Evolutionary conservation across 2,797 vertebrate genomes (phyloP).

Genomic region (Typhlichthys subterraneus): DNA sequence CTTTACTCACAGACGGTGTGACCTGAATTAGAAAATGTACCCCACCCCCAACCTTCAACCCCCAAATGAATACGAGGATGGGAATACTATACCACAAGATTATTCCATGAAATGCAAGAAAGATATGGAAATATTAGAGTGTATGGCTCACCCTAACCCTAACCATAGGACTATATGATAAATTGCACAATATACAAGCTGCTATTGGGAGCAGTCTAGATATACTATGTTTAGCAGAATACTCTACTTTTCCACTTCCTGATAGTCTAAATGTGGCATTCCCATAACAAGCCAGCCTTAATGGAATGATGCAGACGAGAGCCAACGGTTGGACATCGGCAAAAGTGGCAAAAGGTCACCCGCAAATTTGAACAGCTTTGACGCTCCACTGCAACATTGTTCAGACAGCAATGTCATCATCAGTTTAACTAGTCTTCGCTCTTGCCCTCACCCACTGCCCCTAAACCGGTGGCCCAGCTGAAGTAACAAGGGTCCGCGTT

Average conservation of each 20-base stretch:
- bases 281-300: conserved; percentile 42
- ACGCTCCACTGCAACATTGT: conserved; percentile 63
- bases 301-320: conserved; percentile 53
- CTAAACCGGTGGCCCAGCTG: conserved; percentile 27
- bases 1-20: conserved; percentile 61
- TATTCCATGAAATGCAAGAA: not conserved
- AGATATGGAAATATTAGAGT: not conserved
- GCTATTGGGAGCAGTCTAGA: too few relatives aligned
- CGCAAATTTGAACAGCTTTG: conserved; percentile 50
- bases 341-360: conserved; percentile 33
- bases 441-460: conserved; percentile 5
- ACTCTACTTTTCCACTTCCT: conserved; percentile 32
- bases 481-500: not conserved
- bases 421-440: conserved; percentile 58
- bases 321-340: conserved; percentile 46
- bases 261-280: conserved; percentile 15
- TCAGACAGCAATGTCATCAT: conserved; percentile 64
- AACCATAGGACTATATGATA: too few relatives aligned
- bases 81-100: not conserved
- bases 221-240: too few relatives aligned
- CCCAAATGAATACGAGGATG: not conserved
- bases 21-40: conserved; percentile 52
- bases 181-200: too few relatives aligned
- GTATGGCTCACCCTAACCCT: too few relatives aligned
- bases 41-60: not conserved